Conservation (phyloP, 2,113 vertebrate genomes). For the Chunga burmeisteri region DNA sequence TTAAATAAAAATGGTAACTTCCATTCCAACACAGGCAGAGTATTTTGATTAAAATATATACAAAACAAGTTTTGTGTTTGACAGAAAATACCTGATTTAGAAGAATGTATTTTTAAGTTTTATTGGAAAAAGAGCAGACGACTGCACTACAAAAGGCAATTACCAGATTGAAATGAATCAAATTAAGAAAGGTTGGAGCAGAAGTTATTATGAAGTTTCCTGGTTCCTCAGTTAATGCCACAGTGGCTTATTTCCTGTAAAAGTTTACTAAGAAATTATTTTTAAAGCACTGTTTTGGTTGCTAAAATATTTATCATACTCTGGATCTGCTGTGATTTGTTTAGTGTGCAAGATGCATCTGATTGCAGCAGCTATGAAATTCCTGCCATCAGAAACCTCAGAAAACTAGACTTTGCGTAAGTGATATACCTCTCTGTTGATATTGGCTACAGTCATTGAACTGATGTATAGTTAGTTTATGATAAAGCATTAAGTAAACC, state of each 20-base stretch:
- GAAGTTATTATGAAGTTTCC: background rate
- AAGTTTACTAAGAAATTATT: background rate
- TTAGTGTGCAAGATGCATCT: constrained; percentile 19
- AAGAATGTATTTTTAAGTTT: background rate
- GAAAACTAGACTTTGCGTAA: constrained; percentile 85
- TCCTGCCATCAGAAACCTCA: constrained; percentile 83
- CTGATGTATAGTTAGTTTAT: background rate
- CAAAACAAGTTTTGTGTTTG: background rate
- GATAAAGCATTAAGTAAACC: background rate
- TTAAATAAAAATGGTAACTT: background rate
- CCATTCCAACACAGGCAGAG: background rate
- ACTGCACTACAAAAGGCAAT: background rate
- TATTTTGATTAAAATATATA: background rate
- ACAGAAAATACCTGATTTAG: background rate
- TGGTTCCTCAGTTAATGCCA: background rate
- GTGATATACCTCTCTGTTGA: background rate
- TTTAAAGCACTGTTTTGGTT: background rate
- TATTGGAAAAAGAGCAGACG: background rate
- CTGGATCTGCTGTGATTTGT: background rate
- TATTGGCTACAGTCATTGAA: background rate
- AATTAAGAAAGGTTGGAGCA: background rate
- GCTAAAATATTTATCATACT: background rate
- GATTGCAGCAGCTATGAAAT: constrained; percentile 53
- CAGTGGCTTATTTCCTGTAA: background rate
- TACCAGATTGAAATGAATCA: background rate